Evolutionary conservation across 2,113 vertebrate genomes (phyloP), one percentile per base, ranked within the genome.

Genomic region (Pogona vitticeps): DNA sequence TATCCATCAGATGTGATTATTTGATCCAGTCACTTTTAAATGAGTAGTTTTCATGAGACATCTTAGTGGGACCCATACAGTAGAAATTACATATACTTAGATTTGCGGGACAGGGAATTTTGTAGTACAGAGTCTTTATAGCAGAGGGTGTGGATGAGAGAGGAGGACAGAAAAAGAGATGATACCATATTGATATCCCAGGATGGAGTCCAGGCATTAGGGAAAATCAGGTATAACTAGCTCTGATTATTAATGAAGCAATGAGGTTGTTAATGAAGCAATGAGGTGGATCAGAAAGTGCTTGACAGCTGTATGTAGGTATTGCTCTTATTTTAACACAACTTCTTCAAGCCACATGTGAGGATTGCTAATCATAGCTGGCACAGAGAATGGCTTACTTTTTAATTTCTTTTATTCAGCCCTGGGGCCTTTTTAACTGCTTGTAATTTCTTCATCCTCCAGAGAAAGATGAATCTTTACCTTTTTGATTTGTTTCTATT

Each of bases 371-470:
- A 86, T 90, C 8, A 72, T 93, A 76, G 89, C 91, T 71, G 23
- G 40, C 86, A 52, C 26, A 73, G 46, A 15, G 52, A 89, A 83
- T 14, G 23, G 3, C 2, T 91, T 90, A 73, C 38, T 89, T 76
- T 88, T 76, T 88, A 82, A 71, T 91, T 95, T 56, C 80, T 23
- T 88, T 63, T 52, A 73, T 81, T 92, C 81, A 86, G 40, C 86
- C 78, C 38, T 85, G 10, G 67, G 68, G 33, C 0, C 71, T 91
- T 91, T 93, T 77, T 80, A 77, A 83, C n/a, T 23, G 82, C 1
- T 0, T 21, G 61, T 36, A 79, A 56, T 77, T 88, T 91, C 73
- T 80, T 70, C 38, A 6, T 52, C 67, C 52, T 23, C 58, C 68
- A 89, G 21, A 88, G 12, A 85, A 90, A 82, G 2, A 13, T 52